Percentiles rank a stretch among this genome's conserved stretches.
Conservation (phyloP, 2,797 vertebrate species). For the Lagodon rhomboides region DNA sequence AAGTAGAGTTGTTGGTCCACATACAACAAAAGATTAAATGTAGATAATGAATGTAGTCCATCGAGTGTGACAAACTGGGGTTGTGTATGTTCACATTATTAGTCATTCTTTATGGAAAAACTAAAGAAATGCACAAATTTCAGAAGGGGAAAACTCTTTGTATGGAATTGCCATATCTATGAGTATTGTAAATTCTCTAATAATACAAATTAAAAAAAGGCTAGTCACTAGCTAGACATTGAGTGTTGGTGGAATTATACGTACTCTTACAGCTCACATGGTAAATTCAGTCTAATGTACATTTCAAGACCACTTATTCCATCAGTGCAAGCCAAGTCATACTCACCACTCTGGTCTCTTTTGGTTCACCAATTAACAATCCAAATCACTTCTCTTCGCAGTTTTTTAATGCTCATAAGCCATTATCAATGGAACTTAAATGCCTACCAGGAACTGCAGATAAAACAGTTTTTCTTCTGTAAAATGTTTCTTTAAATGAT, state of each 20-base stretch:
- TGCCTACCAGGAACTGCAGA: neutral
- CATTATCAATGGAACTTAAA: neutral
- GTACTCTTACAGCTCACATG: neutral
- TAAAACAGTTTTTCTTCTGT: neutral
- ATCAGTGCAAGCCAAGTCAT: neutral
- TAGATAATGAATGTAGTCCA: slow-evolving; percentile 10
- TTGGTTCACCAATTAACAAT: neutral
- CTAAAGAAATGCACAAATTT: neutral
- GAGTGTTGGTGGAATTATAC: neutral
- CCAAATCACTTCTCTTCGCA: neutral
- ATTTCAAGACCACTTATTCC: neutral
- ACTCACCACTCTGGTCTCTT: neutral
- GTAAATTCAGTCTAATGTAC: neutral
- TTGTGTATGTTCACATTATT: slow-evolving; percentile 9
- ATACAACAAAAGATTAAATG: neutral
- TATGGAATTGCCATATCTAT: slow-evolving; percentile 18
- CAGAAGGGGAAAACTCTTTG: neutral
- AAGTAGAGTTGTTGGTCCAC: slow-evolving; percentile 40
- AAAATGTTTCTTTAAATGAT: neutral
- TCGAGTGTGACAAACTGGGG: neutral
- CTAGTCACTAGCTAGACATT: neutral
- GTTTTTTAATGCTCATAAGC: neutral
- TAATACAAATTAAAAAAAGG: neutral
- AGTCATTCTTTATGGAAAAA: slow-evolving; percentile 3
- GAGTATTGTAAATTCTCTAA: neutral